Percentiles rank a stretch among this genome's conserved stretches.
Evolutionary conservation across 2,113 vertebrate species (phyloP).

Genomic region (Fulmarus glacialis): DNA sequence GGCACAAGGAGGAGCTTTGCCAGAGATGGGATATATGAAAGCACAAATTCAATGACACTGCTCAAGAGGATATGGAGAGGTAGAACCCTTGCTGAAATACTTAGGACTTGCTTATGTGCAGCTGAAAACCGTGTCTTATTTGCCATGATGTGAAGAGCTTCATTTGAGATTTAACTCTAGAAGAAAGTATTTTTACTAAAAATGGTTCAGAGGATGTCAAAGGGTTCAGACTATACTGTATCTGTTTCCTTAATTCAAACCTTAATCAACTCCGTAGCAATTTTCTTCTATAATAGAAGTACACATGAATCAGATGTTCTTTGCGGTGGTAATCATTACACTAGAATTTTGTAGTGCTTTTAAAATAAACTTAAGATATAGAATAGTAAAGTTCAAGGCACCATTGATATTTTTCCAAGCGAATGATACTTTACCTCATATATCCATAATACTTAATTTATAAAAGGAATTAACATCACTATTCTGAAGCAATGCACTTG

Average conservation of each 20-base stretch:
- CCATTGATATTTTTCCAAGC: background rate
- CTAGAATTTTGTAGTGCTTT: background rate
- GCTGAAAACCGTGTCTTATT: background rate
- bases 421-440: background rate
- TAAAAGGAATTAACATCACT: background rate
- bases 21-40: background rate
- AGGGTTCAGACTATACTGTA: background rate
- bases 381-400: background rate
- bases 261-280: background rate
- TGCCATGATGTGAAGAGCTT: background rate
- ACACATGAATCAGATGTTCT: background rate
- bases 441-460: background rate
- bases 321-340: background rate
- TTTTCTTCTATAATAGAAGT: background rate
- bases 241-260: background rate
- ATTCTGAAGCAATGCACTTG: background rate
- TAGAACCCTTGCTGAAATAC: background rate
- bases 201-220: background rate
- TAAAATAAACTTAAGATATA: background rate
- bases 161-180: background rate
- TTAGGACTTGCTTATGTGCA: background rate
- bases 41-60: accelerated
- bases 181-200: background rate
- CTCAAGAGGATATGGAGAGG: background rate
- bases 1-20: background rate